Evolutionary conservation across 23 tunicate species (phyloP).

Genomic region (Ciona savignyi): DNA sequence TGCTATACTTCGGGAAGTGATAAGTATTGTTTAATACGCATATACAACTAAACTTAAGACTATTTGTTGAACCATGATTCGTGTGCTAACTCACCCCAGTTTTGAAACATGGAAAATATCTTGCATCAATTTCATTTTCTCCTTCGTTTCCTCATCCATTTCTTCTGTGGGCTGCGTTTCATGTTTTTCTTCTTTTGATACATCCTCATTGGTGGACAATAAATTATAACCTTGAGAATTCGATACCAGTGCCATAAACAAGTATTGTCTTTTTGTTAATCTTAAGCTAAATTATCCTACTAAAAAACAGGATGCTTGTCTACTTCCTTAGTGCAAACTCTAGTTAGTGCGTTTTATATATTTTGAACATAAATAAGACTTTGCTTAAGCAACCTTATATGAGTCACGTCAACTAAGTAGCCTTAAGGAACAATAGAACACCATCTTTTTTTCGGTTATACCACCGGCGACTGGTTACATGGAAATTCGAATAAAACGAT

Average conservation of each 20-base stretch:
- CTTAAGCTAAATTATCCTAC: neutral
- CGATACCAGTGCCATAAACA: neutral
- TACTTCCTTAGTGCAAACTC: too few species aligned
- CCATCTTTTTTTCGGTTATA: too few species aligned
- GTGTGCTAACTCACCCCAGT: conserved; percentile 28
- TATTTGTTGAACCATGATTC: too few species aligned
- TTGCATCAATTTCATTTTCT: conserved; percentile 7
- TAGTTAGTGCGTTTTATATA: too few species aligned
- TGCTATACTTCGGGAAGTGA: too few species aligned
- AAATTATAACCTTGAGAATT: neutral
- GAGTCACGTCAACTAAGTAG: too few species aligned
- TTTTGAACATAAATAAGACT: too few species aligned
- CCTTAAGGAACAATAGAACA: too few species aligned
- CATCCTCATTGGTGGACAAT: neutral
- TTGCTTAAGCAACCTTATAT: too few species aligned
- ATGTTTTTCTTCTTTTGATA: neutral
- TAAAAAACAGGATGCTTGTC: neutral
- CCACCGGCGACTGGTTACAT: too few species aligned
- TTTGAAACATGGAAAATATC: conserved; percentile 84
- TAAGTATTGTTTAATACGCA: neutral
- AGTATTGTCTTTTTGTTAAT: neutral
- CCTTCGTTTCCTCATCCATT: neutral
- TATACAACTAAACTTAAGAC: neutral
- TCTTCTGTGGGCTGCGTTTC: neutral
- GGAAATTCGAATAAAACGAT: too few species aligned